These are phyloP conservation scores for Anthoscopus minutus DNA, from an alignment of 2,113 vertebrate species.

Conservation along the genomic window DNA sequence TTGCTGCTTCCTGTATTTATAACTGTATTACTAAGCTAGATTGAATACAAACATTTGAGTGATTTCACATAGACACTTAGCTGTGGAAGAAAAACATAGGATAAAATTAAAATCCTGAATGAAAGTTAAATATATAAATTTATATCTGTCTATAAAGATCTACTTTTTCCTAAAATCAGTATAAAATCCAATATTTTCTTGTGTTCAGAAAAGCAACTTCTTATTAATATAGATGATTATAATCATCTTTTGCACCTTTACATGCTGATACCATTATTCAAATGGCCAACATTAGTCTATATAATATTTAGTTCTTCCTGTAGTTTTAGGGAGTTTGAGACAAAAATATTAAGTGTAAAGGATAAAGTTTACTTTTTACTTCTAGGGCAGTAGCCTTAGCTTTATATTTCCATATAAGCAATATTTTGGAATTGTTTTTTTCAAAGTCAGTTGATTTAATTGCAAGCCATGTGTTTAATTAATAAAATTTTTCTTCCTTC, in stretches of 20 bases:
- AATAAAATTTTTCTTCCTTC: neutral
- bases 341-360: neutral
- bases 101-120: neutral
- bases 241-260: neutral
- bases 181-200: neutral
- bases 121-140: neutral
- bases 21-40: neutral
- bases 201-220: neutral
- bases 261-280: neutral
- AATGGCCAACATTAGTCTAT: neutral
- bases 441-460: neutral
- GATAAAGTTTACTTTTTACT: neutral
- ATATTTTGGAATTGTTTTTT: neutral
- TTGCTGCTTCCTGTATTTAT: slow-evolving; percentile 10
- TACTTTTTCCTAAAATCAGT: neutral
- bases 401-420: neutral
- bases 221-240: neutral
- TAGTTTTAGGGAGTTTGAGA: neutral
- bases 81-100: neutral
- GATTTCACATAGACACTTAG: neutral
- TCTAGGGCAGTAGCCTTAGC: neutral
- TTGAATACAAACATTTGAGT: neutral
- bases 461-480: neutral
- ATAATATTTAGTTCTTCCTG: neutral
- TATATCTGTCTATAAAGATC: neutral